phyloP scores from a whole-genome alignment of 2,113 vertebrate species.

The Dendropsophus ebraccatus region DNA sequence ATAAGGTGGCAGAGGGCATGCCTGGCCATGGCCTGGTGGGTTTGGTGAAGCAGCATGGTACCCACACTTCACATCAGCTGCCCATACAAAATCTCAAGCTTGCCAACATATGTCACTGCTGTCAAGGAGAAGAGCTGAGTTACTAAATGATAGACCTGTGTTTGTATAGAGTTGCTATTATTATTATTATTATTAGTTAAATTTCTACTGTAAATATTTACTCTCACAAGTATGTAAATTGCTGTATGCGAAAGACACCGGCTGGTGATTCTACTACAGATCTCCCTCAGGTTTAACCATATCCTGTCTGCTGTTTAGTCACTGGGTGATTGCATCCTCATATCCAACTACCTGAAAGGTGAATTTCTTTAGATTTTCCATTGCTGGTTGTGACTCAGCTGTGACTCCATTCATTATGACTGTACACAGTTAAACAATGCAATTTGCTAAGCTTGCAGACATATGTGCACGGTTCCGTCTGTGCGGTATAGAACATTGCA shows the following conservation, averaged over 20 bases:
- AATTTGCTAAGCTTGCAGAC: background rate
- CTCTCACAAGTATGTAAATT: background rate
- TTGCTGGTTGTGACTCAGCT: background rate
- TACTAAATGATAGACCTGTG: background rate
- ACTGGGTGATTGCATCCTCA: background rate
- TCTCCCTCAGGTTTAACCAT: background rate
- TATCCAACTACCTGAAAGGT: background rate
- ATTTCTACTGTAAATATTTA: background rate
- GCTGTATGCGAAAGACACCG: background rate
- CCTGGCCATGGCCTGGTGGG: background rate
- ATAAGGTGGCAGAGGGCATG: background rate
- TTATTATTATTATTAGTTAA: background rate
- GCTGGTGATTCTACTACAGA: background rate
- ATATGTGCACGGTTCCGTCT: background rate
- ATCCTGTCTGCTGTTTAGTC: background rate
- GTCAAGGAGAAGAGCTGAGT: background rate
- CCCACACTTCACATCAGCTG: slow-evolving; percentile 3
- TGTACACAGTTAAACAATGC: slow-evolving; percentile 1
- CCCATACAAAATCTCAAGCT: background rate
- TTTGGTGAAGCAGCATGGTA: slow-evolving; percentile 13
- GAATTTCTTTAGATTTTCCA: background rate
- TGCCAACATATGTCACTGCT: slow-evolving; percentile 12
- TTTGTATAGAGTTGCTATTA: background rate
- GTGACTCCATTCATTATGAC: slow-evolving; percentile 26
- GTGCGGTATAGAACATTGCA: background rate